Base-by-base conservation (phyloP, 2,113 vertebrate species). In the Chaetorhynchus papuensis region DNA sequence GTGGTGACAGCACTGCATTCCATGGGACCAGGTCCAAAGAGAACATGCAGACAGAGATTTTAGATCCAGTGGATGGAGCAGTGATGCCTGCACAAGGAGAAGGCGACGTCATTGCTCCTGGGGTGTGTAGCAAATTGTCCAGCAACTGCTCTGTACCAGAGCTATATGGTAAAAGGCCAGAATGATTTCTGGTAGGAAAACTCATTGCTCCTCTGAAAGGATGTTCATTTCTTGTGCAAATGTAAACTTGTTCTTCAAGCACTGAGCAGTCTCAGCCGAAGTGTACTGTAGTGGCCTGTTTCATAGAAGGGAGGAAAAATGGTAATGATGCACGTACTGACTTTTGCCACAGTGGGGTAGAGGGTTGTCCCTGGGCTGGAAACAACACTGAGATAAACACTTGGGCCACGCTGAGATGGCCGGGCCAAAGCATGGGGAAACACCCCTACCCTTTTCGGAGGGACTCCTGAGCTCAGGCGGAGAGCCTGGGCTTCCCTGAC, bases 11-110 rank as follows among this genome's bases (percentile, higher is more conserved):
- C 11, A 12, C 16, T 8, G 14, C 31, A 59, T 21, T 12, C 33
- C 2, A 0, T 13, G 35, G 66, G 18, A 24, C 4, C 7, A 24
- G 17, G 27, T 56, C 16, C 33, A 23, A 82, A 22, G 35, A 1
- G 3, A 56, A 41, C 6, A 22, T 0, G 0, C 3, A 21, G 31
- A 22, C 26, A 74, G 70, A 53, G 10, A 31, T 53, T 75, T 87
- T 69, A 57, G 44, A 27, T 44, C 30, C 3, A 1, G 10, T 0
- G 2, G 63, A 28, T 0, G 3, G 15, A 66, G 17, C 24, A 28
- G 24, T 37, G 44, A 7, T 68, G 14, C 10, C 42, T n/a, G 47
- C 9, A 10, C 35, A 42, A 50, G n/a, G 24, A 80, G 71, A 60
- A 75, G 22, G 6, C 35, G 41, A n/a, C 1, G 3, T 9, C 37